Conservation (phyloP, 2,888 invertebrate genomes). For the Phortica okadai region DNA sequence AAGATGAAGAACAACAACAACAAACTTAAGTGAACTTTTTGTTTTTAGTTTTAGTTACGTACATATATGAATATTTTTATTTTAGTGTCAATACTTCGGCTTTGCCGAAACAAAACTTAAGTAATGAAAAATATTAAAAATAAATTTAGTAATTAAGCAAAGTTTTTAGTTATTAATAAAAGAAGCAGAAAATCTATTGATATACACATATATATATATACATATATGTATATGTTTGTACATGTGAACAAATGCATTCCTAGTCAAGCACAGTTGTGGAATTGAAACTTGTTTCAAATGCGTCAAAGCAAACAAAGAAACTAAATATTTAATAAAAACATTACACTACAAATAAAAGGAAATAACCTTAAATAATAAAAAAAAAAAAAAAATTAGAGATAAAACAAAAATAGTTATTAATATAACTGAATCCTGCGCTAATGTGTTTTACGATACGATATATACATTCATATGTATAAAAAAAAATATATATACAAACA, state of each 20-base stretch:
- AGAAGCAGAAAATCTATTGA: neutral
- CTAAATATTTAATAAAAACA: constrained; percentile 31
- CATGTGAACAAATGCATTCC: constrained; percentile 52
- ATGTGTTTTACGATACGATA: too few relatives aligned
- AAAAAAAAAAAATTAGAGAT: constrained; percentile 45
- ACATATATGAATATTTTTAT: neutral
- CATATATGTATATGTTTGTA: neutral
- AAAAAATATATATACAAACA: too few relatives aligned
- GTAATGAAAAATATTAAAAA: constrained; percentile 23
- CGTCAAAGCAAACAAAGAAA: constrained; percentile 29
- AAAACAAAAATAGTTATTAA: neutral
- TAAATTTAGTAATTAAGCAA: neutral
- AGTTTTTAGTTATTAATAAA: neutral
- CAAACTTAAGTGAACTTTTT: constrained; percentile 38
- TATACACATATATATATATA: neutral
- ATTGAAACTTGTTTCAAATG: constrained; percentile 53
- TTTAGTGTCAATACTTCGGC: constrained; percentile 48
- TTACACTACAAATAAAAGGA: constrained; percentile 33
- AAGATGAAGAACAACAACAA: constrained; percentile 6
- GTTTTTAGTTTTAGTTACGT: neutral
- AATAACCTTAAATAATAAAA: constrained; percentile 39
- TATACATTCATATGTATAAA: too few relatives aligned
- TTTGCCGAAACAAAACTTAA: constrained; percentile 54
- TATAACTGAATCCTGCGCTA: too few relatives aligned
- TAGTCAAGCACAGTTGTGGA: constrained; percentile 64